Percentiles rank a stretch among this genome's conserved stretches.
Evolutionary conservation across 2,888 invertebrate genomes (phyloP).

Genomic region (Trachelus iudaicus): DNA sequence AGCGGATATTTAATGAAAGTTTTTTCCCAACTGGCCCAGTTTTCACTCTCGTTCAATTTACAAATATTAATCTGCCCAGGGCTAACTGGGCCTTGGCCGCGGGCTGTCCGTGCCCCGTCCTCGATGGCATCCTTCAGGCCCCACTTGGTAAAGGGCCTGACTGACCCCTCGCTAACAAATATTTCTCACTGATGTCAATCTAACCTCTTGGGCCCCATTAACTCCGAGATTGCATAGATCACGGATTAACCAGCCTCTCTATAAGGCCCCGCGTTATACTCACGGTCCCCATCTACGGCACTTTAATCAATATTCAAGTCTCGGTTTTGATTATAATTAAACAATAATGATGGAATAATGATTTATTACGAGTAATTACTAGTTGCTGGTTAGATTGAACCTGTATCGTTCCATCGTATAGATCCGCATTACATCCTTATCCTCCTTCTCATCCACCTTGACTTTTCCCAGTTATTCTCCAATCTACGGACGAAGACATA

Average conservation of each 20-base stretch:
- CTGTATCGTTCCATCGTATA: conserved; percentile 23
- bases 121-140: background rate
- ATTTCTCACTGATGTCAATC: background rate
- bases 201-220: background rate
- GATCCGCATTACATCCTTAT: conserved; percentile 11
- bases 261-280: background rate
- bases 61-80: conserved; percentile 8
- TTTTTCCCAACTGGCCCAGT: conserved; percentile 17
- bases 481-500: background rate
- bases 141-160: background rate
- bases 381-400: conserved; percentile 43
- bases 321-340: conserved; percentile 60
- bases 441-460: conserved; percentile 13
- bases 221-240: background rate
- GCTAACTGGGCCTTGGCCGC: background rate
- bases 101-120: background rate
- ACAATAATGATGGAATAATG: conserved; percentile 59
- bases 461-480: conserved; percentile 8
- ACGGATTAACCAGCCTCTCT: background rate
- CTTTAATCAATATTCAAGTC: conserved; percentile 58
- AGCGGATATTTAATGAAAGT: conserved; percentile 23
- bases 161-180: background rate
- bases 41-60: conserved; percentile 24
- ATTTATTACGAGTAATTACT: conserved; percentile 60
- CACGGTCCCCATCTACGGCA: conserved; percentile 9